Conservation (phyloP, 2,113 vertebrate species). For the Hystrix cristata region DNA sequence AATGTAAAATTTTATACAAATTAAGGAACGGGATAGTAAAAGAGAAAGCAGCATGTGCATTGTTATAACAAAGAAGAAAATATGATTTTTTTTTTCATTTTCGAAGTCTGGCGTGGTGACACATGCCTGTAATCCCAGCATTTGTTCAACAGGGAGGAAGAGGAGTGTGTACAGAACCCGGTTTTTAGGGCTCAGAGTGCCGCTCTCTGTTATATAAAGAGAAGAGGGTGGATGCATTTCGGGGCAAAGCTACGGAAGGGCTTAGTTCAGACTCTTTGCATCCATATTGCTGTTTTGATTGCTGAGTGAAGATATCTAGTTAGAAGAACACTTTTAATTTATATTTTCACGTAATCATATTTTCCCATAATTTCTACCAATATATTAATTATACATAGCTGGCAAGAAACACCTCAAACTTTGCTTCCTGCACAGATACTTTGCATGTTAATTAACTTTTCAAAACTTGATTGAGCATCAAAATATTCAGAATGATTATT, state of each 20-base stretch:
- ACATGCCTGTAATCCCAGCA: background rate
- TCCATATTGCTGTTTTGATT: background rate
- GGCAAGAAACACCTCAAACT: background rate
- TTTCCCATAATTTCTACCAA: background rate
- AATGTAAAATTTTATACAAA: background rate
- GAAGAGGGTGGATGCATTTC: background rate
- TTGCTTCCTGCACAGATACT: background rate
- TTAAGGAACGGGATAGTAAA: background rate
- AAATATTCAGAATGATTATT: background rate
- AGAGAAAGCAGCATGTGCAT: fast-evolving
- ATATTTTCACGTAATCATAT: background rate
- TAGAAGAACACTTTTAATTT: background rate
- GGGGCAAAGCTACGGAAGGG: background rate
- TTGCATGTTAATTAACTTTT: background rate
- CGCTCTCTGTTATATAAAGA: background rate
- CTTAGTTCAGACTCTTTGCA: background rate
- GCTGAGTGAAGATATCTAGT: background rate
- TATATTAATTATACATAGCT: background rate
- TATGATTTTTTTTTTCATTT: background rate
- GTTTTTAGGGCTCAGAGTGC: background rate
- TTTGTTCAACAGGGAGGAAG: background rate
- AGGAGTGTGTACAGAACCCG: background rate
- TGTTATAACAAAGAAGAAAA: background rate
- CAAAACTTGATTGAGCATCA: background rate
- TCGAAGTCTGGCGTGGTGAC: background rate